A percentile compares a stretch with the other conserved stretches of the same genome.
Conservation (phyloP, 2,888 invertebrate species). For the Bursaphelenchus okinawaensis region DNA sequence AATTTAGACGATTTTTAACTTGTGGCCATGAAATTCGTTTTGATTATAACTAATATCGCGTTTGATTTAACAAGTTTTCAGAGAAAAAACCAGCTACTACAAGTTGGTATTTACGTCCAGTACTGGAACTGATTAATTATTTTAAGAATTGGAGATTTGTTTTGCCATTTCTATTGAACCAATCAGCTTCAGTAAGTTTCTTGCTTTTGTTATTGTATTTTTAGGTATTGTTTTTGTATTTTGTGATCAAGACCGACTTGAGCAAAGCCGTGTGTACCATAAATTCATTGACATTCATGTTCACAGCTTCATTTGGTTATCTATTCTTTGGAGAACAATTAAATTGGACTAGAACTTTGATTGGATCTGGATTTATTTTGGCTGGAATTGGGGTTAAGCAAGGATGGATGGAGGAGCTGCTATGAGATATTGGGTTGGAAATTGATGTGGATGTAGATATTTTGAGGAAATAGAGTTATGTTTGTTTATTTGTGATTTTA, state of each 20-base stretch:
- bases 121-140: slow-evolving; percentile 1
- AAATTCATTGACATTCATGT: slow-evolving; percentile 21
- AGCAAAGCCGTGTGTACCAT: slow-evolving; percentile 21
- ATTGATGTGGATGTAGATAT: no score
- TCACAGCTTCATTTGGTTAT: slow-evolving; percentile 20
- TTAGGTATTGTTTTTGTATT: slow-evolving; percentile 21
- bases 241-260: slow-evolving; percentile 18
- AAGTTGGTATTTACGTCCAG: background rate
- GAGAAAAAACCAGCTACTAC: no score
- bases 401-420: no score
- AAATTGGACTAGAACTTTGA: background rate
- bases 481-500: background rate
- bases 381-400: slow-evolving; percentile 1
- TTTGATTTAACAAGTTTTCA: no score
- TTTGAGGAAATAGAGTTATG: no score
- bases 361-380: slow-evolving; percentile 12
- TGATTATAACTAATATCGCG: no score
- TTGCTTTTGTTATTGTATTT: background rate
- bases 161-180: slow-evolving; percentile 28
- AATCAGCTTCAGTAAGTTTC: slow-evolving; percentile 25
- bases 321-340: slow-evolving; percentile 15
- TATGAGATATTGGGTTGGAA: no score
- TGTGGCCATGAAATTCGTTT: no score
- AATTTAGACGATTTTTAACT: no score
- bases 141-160: slow-evolving; percentile 24